These are phyloP conservation scores for Drosophila neonasuta DNA, from an alignment of 2,888 invertebrate species.

Conservation along the genomic window DNA sequence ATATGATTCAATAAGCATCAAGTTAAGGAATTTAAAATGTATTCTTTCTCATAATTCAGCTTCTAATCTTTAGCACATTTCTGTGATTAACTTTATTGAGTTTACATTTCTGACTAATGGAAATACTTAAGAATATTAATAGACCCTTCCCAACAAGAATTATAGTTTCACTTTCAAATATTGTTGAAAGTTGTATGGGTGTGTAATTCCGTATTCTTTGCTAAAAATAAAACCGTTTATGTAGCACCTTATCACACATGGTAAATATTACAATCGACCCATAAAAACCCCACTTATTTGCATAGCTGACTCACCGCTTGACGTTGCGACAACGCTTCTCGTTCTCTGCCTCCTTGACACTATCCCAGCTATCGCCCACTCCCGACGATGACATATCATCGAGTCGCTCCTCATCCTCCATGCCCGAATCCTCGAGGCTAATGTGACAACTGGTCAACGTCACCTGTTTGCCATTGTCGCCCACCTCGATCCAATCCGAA, in stretches of 20 bases:
- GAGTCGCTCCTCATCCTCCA: constrained; percentile 82
- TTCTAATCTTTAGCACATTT: no score
- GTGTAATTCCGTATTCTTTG: no score
- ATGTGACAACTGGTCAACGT: constrained; percentile 84
- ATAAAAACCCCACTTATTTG: constrained; percentile 1
- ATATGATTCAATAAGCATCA: no score
- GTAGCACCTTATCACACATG: not conserved
- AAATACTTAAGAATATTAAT: not conserved
- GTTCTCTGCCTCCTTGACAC: constrained; percentile 81
- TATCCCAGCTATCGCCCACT: constrained; percentile 83
- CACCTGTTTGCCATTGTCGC: constrained; percentile 84
- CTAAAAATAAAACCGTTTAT: not conserved
- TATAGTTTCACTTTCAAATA: no score
- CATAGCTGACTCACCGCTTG: constrained; percentile 74
- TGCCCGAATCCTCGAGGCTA: constrained; percentile 83
- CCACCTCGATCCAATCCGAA: constrained; percentile 85
- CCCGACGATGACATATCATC: constrained; percentile 82
- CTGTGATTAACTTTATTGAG: no score
- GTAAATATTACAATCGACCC: not conserved
- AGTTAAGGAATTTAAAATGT: no score
- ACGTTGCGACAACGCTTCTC: constrained; percentile 76
- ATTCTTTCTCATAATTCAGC: no score
- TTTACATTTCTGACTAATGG: constrained; percentile 3
- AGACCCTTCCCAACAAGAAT: no score
- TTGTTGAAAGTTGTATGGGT: no score